Conservation (phyloP, 2,888 invertebrate species). For the Oligia strigilis region DNA sequence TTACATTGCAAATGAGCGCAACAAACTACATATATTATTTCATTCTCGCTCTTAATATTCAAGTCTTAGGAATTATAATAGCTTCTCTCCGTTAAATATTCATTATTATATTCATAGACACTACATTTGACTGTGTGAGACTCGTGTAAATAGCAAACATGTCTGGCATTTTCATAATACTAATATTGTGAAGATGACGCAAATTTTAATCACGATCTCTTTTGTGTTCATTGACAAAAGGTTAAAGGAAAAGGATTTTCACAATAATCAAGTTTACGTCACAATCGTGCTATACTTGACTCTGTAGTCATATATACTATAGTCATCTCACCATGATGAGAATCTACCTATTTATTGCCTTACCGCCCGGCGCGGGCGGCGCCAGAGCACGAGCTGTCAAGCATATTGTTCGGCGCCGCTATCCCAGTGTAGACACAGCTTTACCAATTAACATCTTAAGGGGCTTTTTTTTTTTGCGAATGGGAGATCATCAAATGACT, state of each 20-base stretch:
- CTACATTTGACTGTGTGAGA: constrained; percentile 3
- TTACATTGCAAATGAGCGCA: constrained; percentile 35
- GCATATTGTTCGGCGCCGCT: not conserved
- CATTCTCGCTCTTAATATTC: constrained; percentile 31
- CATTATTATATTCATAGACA: constrained; percentile 8
- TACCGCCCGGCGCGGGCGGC: not conserved
- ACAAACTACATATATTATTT: constrained; percentile 9
- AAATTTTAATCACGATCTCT: constrained; percentile 9
- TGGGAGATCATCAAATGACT: too few relatives aligned
- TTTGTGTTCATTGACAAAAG: constrained; percentile 14
- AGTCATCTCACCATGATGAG: not conserved
- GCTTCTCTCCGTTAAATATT: constrained; percentile 22
- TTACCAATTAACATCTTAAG: constrained; percentile 18
- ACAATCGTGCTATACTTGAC: constrained; percentile 5
- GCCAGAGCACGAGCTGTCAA: not conserved
- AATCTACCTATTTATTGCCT: not conserved
- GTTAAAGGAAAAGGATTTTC: constrained; percentile 30
- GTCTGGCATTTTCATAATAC: constrained; percentile 13
- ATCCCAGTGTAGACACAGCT: constrained; percentile 8
- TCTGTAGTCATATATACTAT: constrained; percentile 2
- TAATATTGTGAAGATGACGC: constrained; percentile 9
- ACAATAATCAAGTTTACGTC: constrained; percentile 22
- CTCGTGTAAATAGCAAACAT: not conserved
- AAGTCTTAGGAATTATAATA: constrained; percentile 38
- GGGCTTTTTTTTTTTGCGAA: too few relatives aligned